A percentile compares a stretch with the other conserved stretches of the same genome.
Evolutionary conservation across 2,888 invertebrate species (phyloP).

Genomic region (Erebia aethiops): DNA sequence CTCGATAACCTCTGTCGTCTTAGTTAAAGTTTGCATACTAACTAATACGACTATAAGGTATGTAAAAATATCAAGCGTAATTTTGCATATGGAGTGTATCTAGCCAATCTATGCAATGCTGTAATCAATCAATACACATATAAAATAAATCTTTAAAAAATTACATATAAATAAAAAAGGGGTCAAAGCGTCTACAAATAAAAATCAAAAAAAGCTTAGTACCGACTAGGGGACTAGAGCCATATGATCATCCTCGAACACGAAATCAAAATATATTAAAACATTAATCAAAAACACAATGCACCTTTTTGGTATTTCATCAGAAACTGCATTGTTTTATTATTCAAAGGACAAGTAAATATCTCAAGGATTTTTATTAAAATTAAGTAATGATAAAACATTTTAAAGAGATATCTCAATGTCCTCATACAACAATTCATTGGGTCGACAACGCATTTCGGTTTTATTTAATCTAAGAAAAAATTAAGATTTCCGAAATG

Average conservation of each 20-base stretch:
- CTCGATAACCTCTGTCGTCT: constrained; percentile 56
- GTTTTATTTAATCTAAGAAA: not conserved
- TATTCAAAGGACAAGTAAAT: constrained; percentile 24
- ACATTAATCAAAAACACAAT: constrained; percentile 19
- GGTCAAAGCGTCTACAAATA: constrained; percentile 72
- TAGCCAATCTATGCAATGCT: constrained; percentile 69
- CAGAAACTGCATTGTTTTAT: constrained; percentile 29
- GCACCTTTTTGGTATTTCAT: constrained; percentile 16
- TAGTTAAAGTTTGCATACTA: constrained; percentile 60
- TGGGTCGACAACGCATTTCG: constrained; percentile 13
- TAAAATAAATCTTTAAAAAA: constrained; percentile 54
- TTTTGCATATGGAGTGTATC: constrained; percentile 65
- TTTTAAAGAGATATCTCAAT: constrained; percentile 3
- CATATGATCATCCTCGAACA: constrained; percentile 44
- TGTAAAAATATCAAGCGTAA: constrained; percentile 58
- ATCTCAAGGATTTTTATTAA: not conserved
- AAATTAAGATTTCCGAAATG: not conserved
- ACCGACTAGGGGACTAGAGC: constrained; percentile 51
- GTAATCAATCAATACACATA: constrained; percentile 68
- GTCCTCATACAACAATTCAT: constrained; percentile 20
- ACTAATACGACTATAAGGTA: constrained; percentile 64
- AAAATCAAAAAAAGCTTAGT: constrained; percentile 64
- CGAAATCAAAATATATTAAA: constrained; percentile 35
- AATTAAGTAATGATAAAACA: not conserved
- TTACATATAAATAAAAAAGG: constrained; percentile 55